These are phyloP conservation scores for Callosobruchus maculatus DNA, from an alignment of 2,888 invertebrate species.

Conservation along the genomic window DNA sequence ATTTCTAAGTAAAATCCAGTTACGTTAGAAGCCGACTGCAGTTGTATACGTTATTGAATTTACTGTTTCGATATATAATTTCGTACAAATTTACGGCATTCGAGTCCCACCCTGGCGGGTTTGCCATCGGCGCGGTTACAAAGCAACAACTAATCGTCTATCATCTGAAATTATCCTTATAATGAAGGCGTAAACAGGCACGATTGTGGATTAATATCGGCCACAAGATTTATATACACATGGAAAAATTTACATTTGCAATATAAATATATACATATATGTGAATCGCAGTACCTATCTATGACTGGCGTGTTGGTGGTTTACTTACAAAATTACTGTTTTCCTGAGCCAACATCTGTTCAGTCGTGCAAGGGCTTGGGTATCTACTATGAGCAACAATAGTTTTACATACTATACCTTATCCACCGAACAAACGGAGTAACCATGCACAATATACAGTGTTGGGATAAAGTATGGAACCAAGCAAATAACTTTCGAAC, in stretches of 20 bases:
- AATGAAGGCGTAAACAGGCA: conserved; percentile 26
- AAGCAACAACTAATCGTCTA: conserved; percentile 27
- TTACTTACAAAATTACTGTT: not conserved
- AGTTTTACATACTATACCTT: too few relatives aligned
- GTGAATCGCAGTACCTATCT: not conserved
- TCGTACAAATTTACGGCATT: not conserved
- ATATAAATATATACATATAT: not conserved
- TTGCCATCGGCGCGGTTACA: conserved; percentile 3
- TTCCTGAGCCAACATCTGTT: not conserved
- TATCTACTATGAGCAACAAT: too few relatives aligned
- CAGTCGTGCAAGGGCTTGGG: too few relatives aligned
- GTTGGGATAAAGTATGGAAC: too few relatives aligned
- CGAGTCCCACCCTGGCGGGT: not conserved
- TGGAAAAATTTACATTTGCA: not conserved
- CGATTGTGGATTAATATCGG: conserved; percentile 14
- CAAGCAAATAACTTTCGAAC: too few relatives aligned
- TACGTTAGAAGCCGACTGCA: not conserved
- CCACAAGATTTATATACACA: not conserved
- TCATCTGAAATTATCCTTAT: conserved; percentile 31
- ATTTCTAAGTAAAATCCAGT: not conserved
- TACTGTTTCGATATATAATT: not conserved
- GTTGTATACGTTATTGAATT: not conserved
- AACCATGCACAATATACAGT: too few relatives aligned
- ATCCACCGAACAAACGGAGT: too few relatives aligned
- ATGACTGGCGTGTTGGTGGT: not conserved